Evolutionary conservation across 2,113 vertebrate species (phyloP), one percentile per base, ranked within the genome.

Genomic region (Sminthopsis crassicaudata): DNA sequence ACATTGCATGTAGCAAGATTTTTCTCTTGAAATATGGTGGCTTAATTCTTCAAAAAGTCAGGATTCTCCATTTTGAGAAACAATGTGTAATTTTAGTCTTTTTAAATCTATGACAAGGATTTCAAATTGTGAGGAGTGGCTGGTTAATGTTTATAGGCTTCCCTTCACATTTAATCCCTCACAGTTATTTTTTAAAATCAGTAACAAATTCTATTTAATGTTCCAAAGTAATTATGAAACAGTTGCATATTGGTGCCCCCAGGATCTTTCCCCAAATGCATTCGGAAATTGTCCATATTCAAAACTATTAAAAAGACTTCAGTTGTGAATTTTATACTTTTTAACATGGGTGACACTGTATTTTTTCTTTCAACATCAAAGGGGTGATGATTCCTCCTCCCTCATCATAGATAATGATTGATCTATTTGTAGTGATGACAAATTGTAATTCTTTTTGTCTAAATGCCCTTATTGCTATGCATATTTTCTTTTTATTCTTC

Each of bases 401-500:
- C 36, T 96, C 91, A 53, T 95, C 76, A 19, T 53, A n/a, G n/a
- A n/a, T n/a, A 95, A 97, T 91, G 96, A 95, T 46, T 10, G 55
- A 93, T 92, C 93, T 91, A 95, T 94, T 95, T 96, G 94, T 76
- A 3, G 11, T 53, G 36, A 53, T 94, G 91, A 96, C 90, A 95
- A 95, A 90, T 46, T 48, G 90, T 42, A 95, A 94, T 96, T 94
- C 96, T 94, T 95, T 96, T 96, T 96, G 91, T 27, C 53, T 76
- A 52, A 42, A 54, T 27, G 25, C n/a, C 46, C 89, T 94, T 92
- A 94, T 89, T 96, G 92, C 89, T 95, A 91, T 95, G 95, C 52
- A 96, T 91, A 97, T 95, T 57, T 96, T 22, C 89, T 54, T 96
- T 95, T 94, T 93, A 92, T 96, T 96, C 95, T 94, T 93, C 96